A percentile compares a stretch with the other conserved stretches of the same genome.
Evolutionary conservation across 1,140 invertebrate genomes (phyloP).

Genomic region (Sweltsa coloradensis): DNA sequence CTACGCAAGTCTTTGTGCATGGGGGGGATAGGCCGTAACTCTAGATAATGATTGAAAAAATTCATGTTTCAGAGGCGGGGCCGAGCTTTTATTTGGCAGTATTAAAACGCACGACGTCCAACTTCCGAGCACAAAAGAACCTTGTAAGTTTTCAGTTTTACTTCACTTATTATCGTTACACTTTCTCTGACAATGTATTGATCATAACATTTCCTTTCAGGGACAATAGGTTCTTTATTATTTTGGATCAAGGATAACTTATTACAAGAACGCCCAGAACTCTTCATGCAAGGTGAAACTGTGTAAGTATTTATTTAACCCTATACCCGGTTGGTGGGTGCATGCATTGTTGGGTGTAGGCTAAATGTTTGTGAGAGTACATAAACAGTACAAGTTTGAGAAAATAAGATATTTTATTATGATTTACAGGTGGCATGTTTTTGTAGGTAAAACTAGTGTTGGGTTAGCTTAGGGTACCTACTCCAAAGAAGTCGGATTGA

Average conservation of each 20-base stretch:
- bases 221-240: conserved; percentile 62
- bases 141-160: conserved; percentile 31
- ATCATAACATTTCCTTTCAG: conserved; percentile 31
- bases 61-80: conserved; percentile 67
- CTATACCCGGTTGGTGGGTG: no score
- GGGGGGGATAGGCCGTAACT: no score
- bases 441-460: background rate
- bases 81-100: conserved; percentile 75
- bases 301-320: conserved; percentile 47
- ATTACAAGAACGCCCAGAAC: conserved; percentile 69
- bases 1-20: no score
- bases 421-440: background rate
- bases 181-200: conserved; percentile 21
- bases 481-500: no score
- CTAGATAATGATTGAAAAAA: no score
- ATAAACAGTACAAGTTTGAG: background rate
- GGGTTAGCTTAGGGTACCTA: background rate
- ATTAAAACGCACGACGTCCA: conserved; percentile 56
- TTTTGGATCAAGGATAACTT: conserved; percentile 77
- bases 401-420: background rate
- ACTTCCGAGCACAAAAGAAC: conserved; percentile 37
- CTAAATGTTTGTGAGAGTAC: background rate
- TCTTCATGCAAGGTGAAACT: conserved; percentile 76
- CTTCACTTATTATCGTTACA: conserved; percentile 15
- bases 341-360: no score